phyloP scores from a whole-genome alignment of 2,797 vertebrate genomes.

The Kryptolebias ocellatus region DNA sequence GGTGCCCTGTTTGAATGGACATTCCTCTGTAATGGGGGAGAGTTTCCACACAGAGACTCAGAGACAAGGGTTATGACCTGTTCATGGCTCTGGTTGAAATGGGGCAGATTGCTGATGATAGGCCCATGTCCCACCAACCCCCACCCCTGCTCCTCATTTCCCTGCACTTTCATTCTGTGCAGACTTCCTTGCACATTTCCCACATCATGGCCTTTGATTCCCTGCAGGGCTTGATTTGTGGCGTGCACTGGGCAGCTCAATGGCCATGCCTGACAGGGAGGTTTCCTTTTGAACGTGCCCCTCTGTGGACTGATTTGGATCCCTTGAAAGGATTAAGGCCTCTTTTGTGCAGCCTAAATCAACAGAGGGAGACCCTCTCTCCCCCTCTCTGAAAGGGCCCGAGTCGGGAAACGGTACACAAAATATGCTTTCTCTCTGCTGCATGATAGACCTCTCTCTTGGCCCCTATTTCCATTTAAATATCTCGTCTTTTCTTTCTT shows the following conservation, averaged over 20 bases:
- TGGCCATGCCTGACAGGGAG: constrained; percentile 87
- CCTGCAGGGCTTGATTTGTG: constrained; percentile 89
- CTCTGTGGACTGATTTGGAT: constrained; percentile 91
- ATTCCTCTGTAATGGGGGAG: constrained; percentile 80
- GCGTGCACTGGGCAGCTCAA: constrained; percentile 88
- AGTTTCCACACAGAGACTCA: constrained; percentile 67
- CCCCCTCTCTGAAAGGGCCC: constrained; percentile 81
- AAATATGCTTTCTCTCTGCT: constrained; percentile 87
- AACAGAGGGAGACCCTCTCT: constrained; percentile 90
- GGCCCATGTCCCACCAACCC: constrained; percentile 51
- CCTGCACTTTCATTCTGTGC: constrained; percentile 30
- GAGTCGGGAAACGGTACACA: constrained; percentile 92
- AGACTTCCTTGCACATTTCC: constrained; percentile 81
- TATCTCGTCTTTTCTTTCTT: constrained; percentile 85
- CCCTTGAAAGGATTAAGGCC: constrained; percentile 95
- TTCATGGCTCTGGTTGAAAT: constrained; percentile 67
- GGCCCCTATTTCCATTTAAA: constrained; percentile 95
- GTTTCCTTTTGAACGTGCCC: constrained; percentile 87
- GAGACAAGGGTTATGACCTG: constrained; percentile 75
- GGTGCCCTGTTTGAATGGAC: constrained; percentile 77
- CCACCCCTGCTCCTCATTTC: constrained; percentile 26
- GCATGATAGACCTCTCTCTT: constrained; percentile 88
- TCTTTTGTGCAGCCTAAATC: constrained; percentile 95
- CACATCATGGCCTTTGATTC: constrained; percentile 94
- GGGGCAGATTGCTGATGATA: constrained; percentile 74